These are phyloP conservation scores for Colletes collaris DNA, from an alignment of 2,888 invertebrate genomes.

Conservation along the genomic window DNA sequence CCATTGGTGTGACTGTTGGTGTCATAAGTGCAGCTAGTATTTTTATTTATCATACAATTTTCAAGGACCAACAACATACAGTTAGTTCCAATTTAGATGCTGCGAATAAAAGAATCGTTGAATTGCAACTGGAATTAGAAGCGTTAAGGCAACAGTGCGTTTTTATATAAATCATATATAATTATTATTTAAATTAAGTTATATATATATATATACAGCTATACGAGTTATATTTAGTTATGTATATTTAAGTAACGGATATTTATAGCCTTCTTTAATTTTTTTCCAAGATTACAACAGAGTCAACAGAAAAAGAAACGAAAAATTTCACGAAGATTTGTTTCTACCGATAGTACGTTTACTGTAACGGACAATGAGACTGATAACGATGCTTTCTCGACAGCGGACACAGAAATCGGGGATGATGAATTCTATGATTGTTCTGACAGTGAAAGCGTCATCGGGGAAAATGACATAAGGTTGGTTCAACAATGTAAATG, in stretches of 20 bases:
- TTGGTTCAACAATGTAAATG: conserved; percentile 64
- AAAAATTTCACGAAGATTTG: conserved; percentile 65
- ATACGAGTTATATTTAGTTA: conserved; percentile 7
- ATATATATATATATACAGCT: not conserved
- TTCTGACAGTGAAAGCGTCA: conserved; percentile 76
- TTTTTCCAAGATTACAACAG: conserved; percentile 68
- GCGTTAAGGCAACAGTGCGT: conserved; percentile 70
- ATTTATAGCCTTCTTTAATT: not conserved
- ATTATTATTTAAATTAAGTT: conserved; percentile 25
- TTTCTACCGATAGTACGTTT: conserved; percentile 71
- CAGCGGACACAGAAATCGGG: conserved; percentile 77
- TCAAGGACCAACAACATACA: conserved; percentile 70
- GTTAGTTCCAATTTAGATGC: conserved; percentile 72
- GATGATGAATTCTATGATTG: conserved; percentile 82
- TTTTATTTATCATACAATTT: conserved; percentile 76
- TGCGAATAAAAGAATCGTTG: conserved; percentile 74
- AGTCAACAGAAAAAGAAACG: conserved; percentile 72
- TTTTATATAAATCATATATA: not conserved
- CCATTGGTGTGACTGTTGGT: conserved; percentile 78
- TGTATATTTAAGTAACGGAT: not conserved
- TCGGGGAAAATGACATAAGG: conserved; percentile 75
- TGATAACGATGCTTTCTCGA: conserved; percentile 77
- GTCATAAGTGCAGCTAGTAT: conserved; percentile 77
- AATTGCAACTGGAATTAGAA: conserved; percentile 75
- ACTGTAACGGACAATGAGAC: conserved; percentile 75